Percentiles rank a stretch among this genome's conserved stretches.
Evolutionary conservation across 2,888 invertebrate genomes (phyloP).

Genomic region (Drosophila tripunctata): DNA sequence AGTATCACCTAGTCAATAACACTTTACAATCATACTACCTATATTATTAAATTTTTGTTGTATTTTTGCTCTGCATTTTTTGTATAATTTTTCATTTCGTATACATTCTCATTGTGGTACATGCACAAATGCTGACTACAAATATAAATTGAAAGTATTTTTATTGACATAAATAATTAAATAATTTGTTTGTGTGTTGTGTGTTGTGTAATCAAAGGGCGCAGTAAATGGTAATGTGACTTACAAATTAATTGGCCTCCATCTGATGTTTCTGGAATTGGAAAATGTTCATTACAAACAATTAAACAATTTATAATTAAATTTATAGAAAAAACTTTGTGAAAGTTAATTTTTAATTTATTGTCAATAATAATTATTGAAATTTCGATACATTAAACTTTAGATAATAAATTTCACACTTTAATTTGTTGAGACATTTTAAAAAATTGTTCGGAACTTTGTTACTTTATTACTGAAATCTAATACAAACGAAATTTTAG

Average conservation of each 20-base stretch:
- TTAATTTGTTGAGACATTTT: no score
- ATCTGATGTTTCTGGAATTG: not conserved
- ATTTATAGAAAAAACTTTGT: no score
- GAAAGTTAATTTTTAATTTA: not conserved
- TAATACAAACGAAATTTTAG: no score
- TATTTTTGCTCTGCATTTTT: slow-evolving; percentile 15
- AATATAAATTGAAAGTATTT: slow-evolving; percentile 38
- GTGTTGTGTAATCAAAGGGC: slow-evolving; percentile 28
- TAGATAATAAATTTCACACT: no score
- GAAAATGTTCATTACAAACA: not conserved
- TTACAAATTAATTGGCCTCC: slow-evolving; percentile 53
- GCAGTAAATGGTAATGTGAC: slow-evolving; percentile 18
- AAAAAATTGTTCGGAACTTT: no score
- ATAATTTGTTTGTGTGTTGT: slow-evolving; percentile 52
- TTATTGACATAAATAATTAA: slow-evolving; percentile 70
- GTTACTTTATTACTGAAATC: no score
- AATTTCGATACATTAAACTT: not conserved
- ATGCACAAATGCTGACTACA: slow-evolving; percentile 16
- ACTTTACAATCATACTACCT: not conserved
- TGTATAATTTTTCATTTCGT: slow-evolving; percentile 2
- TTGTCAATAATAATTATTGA: not conserved
- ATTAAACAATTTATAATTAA: not conserved
- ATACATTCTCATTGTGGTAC: slow-evolving; percentile 13
- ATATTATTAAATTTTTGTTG: not conserved
- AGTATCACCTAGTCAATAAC: not conserved